These are phyloP conservation scores for Drosophila pectinifera DNA, from an alignment of 1,140 invertebrate species.

Conservation along the genomic window DNA sequence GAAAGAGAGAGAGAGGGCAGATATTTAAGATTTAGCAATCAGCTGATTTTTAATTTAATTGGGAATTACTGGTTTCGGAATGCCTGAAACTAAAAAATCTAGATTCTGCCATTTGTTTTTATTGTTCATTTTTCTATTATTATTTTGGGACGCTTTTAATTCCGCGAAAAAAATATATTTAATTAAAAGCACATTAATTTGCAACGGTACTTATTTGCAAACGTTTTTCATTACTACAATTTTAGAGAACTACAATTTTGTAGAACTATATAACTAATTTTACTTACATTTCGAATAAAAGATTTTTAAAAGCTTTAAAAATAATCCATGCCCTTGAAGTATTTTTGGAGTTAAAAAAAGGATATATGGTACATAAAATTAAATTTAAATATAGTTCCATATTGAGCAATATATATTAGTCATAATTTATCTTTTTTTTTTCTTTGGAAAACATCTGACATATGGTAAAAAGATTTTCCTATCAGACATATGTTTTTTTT, in stretches of 20 bases:
- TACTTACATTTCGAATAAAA: no score
- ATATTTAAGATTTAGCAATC: conserved; percentile 36
- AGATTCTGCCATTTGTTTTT: background rate
- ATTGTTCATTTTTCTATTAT: conserved; percentile 5
- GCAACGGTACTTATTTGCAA: background rate
- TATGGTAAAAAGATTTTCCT: conserved; percentile 7
- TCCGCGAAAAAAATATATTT: background rate
- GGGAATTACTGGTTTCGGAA: background rate
- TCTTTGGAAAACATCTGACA: background rate
- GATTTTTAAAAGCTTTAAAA: no score
- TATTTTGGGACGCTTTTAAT: background rate
- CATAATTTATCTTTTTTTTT: background rate
- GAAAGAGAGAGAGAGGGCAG: background rate
- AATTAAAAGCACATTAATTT: background rate
- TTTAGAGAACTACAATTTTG: no score
- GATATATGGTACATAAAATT: background rate
- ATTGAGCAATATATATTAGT: no score
- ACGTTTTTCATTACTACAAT: no score
- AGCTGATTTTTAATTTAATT: conserved; percentile 52
- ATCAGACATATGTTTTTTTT: conserved; percentile 1
- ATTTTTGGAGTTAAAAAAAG: no score
- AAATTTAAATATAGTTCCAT: no score
- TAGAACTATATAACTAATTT: no score
- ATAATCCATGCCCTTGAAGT: no score
- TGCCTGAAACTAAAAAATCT: background rate